These are phyloP conservation scores for Polypedilum vanderplanki DNA, from an alignment of 1,140 invertebrate genomes.

Conservation along the genomic window DNA sequence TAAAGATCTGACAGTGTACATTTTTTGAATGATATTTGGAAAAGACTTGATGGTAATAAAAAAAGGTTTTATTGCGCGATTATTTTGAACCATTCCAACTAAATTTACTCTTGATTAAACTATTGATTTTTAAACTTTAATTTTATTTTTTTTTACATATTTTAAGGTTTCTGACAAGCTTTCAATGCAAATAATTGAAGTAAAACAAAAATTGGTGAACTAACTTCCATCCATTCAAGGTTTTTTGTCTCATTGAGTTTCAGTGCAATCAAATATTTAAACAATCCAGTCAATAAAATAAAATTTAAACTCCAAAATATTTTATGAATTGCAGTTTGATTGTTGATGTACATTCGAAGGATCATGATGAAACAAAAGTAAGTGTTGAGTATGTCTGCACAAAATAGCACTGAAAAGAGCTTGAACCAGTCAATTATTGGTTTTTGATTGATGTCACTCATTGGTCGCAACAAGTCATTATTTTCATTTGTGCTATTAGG, in stretches of 20 bases:
- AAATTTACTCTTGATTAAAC: too few species aligned
- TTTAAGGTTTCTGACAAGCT: conserved; percentile 74
- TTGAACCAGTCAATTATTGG: conserved; percentile 64
- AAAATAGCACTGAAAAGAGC: conserved; percentile 83
- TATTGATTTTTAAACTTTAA: too few species aligned
- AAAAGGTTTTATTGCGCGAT: too few species aligned
- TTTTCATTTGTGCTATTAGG: neutral
- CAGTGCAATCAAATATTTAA: conserved; percentile 86
- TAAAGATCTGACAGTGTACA: too few species aligned
- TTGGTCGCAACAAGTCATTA: conserved; percentile 41
- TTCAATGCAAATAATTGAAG: conserved; percentile 82
- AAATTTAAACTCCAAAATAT: conserved; percentile 80
- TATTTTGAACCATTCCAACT: too few species aligned
- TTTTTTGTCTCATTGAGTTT: conserved; percentile 72
- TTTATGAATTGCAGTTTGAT: conserved; percentile 64
- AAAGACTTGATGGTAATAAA: too few species aligned
- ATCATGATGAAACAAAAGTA: conserved; percentile 94
- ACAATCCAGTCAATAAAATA: conserved; percentile 78
- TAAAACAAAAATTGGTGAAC: conserved; percentile 85
- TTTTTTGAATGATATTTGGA: too few species aligned
- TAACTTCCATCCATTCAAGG: conserved; percentile 84
- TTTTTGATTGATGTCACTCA: conserved; percentile 37
- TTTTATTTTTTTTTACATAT: neutral
- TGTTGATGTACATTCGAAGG: conserved; percentile 81
- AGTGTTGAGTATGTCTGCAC: conserved; percentile 82